Evolutionary conservation across 2,888 invertebrate species (phyloP), one percentile per base, ranked within the genome.

Genomic region (Trichacis sp.): DNA sequence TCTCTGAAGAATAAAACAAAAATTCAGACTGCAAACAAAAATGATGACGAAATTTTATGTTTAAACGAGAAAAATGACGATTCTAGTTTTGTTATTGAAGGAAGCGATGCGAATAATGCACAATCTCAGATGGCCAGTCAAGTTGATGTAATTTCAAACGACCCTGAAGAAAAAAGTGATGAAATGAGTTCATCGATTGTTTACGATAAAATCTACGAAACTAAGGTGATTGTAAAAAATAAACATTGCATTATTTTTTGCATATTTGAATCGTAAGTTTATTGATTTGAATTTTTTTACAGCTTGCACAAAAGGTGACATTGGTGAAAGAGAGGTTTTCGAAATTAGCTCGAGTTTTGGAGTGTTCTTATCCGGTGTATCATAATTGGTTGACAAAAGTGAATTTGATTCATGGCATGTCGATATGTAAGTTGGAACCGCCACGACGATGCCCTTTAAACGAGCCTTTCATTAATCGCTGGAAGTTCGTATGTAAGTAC

Each of bases 401-500:
- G 54, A 74, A 78, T 36, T 73, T 74, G 4, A 64, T 68, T 24
- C 68, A 66, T 60, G 78, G 80, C 38, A 72, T 77, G 19, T 74
- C 83, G 6, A 74, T 84, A 2, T 84, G 82, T 65, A 80, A 77
- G 57, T 50, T 84, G 53, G 79, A 78, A 61, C 68, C 77, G 14
- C 73, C 80, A 1, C 74, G 78, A 36, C 76, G 73, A 42, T 82
- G 81, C 64, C 75, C 80, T 2, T 74, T 83, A 42, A 76, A 79
- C 45, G 77, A 78, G 49, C 78, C 81, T 15, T 71, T 80, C 42
- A 80, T 78, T 4, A 83, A 83, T 73, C 78, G 84, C 24, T 84
- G 84, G 84, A 84, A 83, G 49, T 84, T 84, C 49, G 67, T 77
- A 46, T 84, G 84, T 84, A 72, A 84, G 83, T 82, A 71, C 38